These are phyloP conservation scores for Dicrurus megarhynchus DNA, from an alignment of 2,113 vertebrate genomes.

Conservation along the genomic window DNA sequence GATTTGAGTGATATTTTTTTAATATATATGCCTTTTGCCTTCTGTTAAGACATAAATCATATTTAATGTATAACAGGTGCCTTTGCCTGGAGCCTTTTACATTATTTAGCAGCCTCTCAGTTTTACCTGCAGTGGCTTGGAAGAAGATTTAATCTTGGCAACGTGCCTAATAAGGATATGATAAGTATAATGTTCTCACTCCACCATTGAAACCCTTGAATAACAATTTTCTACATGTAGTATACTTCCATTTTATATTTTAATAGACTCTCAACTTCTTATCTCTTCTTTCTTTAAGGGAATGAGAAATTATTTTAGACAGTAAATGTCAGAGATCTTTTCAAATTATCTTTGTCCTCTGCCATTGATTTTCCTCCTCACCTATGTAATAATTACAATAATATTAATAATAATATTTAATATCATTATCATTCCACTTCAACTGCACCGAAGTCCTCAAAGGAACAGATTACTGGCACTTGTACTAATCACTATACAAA, in stretches of 20 bases:
- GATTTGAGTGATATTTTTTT: not conserved
- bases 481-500: not conserved
- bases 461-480: not conserved
- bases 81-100: not conserved
- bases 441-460: not conserved
- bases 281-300: not conserved
- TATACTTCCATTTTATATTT: not conserved
- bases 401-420: not conserved
- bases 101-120: not conserved
- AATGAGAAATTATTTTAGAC: not conserved
- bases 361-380: not conserved
- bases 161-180: not conserved
- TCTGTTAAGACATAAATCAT: not conserved
- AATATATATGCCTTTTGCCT: not conserved
- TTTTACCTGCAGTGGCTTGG: not conserved
- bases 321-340: not conserved
- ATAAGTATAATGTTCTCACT: not conserved
- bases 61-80: not conserved
- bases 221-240: not conserved
- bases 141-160: not conserved
- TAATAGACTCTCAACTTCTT: not conserved
- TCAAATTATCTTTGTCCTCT: not conserved
- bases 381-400: not conserved
- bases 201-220: not conserved
- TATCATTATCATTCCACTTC: not conserved